Evolutionary conservation across 2,888 invertebrate genomes (phyloP), one percentile per base, ranked within the genome.

Genomic region (Ophion ellenae): DNA sequence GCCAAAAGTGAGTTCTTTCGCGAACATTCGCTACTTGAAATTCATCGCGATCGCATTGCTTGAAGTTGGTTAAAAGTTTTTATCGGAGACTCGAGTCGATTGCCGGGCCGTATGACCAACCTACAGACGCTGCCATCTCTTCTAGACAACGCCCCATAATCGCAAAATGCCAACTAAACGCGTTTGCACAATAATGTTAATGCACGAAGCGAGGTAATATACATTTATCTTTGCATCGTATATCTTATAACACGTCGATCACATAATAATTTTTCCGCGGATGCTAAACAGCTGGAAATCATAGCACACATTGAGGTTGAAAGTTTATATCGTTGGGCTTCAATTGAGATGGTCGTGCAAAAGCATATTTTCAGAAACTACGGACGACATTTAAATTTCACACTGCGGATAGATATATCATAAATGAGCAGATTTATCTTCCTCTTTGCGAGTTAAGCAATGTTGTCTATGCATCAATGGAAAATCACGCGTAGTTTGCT

Each of bases 141-240:
- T 40, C 40, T 40, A 40, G 40, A 40, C 7, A 40, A 40, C 40
- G 40, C 40, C 9, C 17, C 17, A 1, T 14, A 17, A 53, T 53
- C 53, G 17, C 53, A 17, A 53, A 53, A 17, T 6, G 47, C 14
- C 11, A 3, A 17, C 14, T n/a, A 10, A 53, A 71, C n/a, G 28
- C n/a, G 28, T 71, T 71, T 71, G 28, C 57, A 53, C 57, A 57
- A 71, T 57, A n/a, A 57, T n/a, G 71, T n/a, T 32, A 7, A n/a
- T 71, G 2, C 61, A 61, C 20, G 36, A 61, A 61, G 32, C 40
- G 59, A 20, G 61, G 11, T 11, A 61, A 40, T 53, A 36, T 32
- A 40, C 61, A 20, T 10, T 40, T 0, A 20, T 61, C 11, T 73
- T 10, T 9, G 9, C 61, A 57, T 24, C 9, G 70, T 32, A 70